Conservation (phyloP, 2,888 invertebrate species). For the Drosophila testacea region DNA sequence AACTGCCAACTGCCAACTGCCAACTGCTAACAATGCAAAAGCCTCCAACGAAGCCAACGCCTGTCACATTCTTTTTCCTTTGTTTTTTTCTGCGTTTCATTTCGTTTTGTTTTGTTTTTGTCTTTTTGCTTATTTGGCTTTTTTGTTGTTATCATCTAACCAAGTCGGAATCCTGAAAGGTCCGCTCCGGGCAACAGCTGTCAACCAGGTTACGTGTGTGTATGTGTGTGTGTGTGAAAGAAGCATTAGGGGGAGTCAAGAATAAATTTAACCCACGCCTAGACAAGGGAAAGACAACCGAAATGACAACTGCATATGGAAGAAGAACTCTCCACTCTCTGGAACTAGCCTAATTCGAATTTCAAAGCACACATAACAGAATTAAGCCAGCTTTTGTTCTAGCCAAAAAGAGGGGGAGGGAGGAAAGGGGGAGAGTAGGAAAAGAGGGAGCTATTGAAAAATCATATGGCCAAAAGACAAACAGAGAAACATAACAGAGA, state of each 20-base stretch:
- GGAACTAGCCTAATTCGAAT: slow-evolving; percentile 70
- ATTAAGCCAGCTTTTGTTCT: slow-evolving; percentile 64
- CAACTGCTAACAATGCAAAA: slow-evolving; percentile 73
- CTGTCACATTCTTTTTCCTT: slow-evolving; percentile 53
- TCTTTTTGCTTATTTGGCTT: slow-evolving; percentile 65
- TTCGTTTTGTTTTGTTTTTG: slow-evolving; percentile 13
- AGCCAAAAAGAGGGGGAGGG: neutral
- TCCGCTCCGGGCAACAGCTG: slow-evolving; percentile 71
- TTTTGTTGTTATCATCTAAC: slow-evolving; percentile 67
- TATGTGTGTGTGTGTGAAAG: slow-evolving; percentile 1
- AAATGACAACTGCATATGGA: slow-evolving; percentile 57
- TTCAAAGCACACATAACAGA: slow-evolving; percentile 67
- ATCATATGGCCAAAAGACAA: slow-evolving; percentile 54
- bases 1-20: slow-evolving; percentile 71
- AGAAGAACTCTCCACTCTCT: slow-evolving; percentile 11
- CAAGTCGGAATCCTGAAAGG: slow-evolving; percentile 35
- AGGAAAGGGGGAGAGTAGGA: neutral
- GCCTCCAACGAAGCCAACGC: slow-evolving; percentile 62
- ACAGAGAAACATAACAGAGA: slow-evolving; percentile 55
- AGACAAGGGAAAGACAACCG: slow-evolving; percentile 16
- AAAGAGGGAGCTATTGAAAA: slow-evolving; percentile 53
- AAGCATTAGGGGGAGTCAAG: slow-evolving; percentile 21
- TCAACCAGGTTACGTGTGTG: slow-evolving; percentile 71
- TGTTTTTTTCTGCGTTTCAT: slow-evolving; percentile 36
- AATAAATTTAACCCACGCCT: slow-evolving; percentile 61